Evolutionary conservation across 2,797 vertebrate genomes (phyloP).

Genomic region (Spinus pinus): DNA sequence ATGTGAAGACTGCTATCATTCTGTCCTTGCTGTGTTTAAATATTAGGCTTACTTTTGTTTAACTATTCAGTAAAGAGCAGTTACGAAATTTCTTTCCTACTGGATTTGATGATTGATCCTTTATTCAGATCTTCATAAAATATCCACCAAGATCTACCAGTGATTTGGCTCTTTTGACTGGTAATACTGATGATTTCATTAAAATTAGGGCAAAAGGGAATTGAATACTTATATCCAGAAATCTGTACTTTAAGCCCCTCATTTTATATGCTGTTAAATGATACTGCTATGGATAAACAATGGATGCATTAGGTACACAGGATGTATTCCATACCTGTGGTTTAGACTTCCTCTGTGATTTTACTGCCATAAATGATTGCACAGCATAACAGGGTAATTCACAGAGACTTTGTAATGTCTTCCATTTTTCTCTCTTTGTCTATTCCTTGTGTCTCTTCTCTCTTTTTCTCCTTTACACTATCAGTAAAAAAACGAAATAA

Average conservation of each 20-base stretch:
- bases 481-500: neutral
- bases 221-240: neutral
- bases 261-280: neutral
- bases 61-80: conserved; percentile 12
- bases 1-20: neutral
- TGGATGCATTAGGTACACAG: neutral
- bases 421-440: neutral
- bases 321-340: neutral
- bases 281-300: neutral
- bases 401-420: neutral
- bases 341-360: neutral
- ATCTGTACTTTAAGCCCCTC: neutral
- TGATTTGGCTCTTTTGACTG: neutral
- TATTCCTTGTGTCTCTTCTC: neutral
- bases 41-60: conserved; percentile 21
- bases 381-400: neutral
- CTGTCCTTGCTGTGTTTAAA: neutral
- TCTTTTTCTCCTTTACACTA: neutral
- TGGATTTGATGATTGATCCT: conserved; percentile 43
- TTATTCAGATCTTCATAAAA: conserved; percentile 57
- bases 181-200: neutral
- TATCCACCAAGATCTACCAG: conserved; percentile 2
- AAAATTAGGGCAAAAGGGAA: neutral
- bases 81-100: neutral
- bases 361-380: neutral